phyloP scores from a whole-genome alignment of 2,888 invertebrate species.

The Tenthredo distinguenda region DNA sequence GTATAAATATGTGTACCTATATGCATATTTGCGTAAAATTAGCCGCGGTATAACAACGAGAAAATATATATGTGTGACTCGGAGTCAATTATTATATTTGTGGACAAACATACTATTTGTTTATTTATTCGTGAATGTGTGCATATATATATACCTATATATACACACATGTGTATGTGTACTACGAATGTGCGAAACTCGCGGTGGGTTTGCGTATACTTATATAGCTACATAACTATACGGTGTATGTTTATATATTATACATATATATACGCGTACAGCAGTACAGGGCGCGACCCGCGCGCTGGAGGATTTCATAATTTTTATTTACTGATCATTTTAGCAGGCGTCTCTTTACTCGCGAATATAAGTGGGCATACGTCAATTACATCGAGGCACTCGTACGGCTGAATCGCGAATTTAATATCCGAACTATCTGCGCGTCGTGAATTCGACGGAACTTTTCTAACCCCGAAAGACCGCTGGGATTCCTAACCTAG shows the following conservation, averaged over 20 bases:
- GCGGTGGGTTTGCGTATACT: neutral
- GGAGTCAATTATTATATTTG: slow-evolving; percentile 69
- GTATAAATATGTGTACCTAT: neutral
- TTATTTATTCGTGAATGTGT: slow-evolving; percentile 63
- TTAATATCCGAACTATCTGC: neutral
- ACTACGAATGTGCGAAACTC: neutral
- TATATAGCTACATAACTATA: neutral
- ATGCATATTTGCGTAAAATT: slow-evolving; percentile 38
- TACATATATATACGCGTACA: neutral
- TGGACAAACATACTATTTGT: slow-evolving; percentile 64
- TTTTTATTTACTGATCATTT: slow-evolving; percentile 40
- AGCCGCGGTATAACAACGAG: slow-evolving; percentile 20
- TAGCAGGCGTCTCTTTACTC: slow-evolving; percentile 27
- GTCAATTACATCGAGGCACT: neutral
- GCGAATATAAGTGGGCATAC: neutral
- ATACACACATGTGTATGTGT: neutral
- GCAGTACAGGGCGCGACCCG: neutral
- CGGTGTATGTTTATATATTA: neutral
- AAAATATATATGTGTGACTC: slow-evolving; percentile 9
- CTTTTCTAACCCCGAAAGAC: neutral
- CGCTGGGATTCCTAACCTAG: no score
- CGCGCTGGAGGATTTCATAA: slow-evolving; percentile 20
- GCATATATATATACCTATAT: neutral
- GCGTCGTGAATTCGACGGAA: neutral
- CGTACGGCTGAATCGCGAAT: neutral